Evolutionary conservation across 2,113 vertebrate genomes (phyloP).

Genomic region (Penelope pileata): DNA sequence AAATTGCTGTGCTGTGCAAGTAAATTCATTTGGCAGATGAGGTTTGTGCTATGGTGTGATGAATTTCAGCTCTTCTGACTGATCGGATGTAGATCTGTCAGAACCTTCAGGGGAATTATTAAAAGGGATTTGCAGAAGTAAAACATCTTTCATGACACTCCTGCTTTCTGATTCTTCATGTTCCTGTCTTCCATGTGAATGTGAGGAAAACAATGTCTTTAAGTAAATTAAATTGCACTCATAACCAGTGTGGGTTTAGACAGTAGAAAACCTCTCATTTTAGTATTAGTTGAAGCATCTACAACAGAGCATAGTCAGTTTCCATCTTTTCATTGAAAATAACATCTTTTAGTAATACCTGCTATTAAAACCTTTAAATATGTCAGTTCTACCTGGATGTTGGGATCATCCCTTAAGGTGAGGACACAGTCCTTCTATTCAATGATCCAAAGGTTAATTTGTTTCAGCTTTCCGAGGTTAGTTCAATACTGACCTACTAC

Average conservation of each 20-base stretch:
- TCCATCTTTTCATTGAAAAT: not conserved
- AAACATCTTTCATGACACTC: not conserved
- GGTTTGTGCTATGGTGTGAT: not conserved
- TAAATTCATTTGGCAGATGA: not conserved
- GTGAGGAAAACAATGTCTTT: not conserved
- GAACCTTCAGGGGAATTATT: not conserved
- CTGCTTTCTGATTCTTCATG: not conserved
- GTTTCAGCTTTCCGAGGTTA: not conserved
- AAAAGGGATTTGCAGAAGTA: not conserved
- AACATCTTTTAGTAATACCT: not conserved
- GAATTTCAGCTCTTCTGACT: not conserved
- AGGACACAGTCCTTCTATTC: not conserved
- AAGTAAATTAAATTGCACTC: not conserved
- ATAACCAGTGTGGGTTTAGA: not conserved
- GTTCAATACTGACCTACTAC: conserved; percentile 72
- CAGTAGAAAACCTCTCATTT: not conserved
- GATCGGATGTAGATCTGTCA: not conserved
- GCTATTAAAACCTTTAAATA: not conserved
- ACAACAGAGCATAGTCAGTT: not conserved
- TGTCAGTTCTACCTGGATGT: not conserved
- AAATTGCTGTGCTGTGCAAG: not conserved
- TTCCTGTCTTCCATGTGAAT: not conserved
- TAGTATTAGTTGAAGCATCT: not conserved
- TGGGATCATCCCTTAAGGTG: not conserved
- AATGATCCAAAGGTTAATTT: not conserved